phyloP scores from a whole-genome alignment of 1,140 invertebrate genomes.

The Asbolus verrucosus region DNA sequence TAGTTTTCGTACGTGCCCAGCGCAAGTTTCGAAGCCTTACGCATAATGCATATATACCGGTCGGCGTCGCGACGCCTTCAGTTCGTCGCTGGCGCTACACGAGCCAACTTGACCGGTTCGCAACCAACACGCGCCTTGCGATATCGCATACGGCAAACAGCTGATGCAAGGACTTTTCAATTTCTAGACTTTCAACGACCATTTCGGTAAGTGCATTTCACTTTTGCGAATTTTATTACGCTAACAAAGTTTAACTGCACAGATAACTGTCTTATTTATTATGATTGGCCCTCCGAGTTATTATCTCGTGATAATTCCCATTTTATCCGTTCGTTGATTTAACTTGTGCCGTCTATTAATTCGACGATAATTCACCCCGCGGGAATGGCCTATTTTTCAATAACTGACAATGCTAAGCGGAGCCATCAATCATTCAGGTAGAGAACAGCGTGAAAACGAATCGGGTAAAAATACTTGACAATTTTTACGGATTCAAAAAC shows the following conservation, averaged over 20 bases:
- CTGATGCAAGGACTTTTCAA: too few species aligned
- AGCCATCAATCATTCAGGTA: neutral
- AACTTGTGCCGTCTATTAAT: too few species aligned
- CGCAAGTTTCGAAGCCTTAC: slow-evolving; percentile 17
- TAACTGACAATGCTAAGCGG: neutral
- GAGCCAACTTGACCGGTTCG: neutral
- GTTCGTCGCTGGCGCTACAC: neutral
- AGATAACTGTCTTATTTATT: too few species aligned
- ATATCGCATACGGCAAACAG: too few species aligned
- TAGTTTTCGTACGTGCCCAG: slow-evolving; percentile 24
- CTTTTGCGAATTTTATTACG: too few species aligned
- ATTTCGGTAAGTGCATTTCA: too few species aligned
- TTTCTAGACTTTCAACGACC: too few species aligned
- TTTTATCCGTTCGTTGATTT: too few species aligned
- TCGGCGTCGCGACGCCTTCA: slow-evolving; percentile 35
- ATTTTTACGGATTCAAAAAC: neutral
- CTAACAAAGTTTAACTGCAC: too few species aligned
- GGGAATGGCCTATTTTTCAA: neutral
- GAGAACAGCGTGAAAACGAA: neutral
- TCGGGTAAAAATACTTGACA: neutral
- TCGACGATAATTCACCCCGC: neutral
- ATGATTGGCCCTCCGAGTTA: too few species aligned
- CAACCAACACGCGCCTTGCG: neutral
- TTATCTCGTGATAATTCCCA: too few species aligned
- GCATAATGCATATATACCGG: slow-evolving; percentile 13